Conservation (phyloP, 2,113 vertebrate genomes). For the Ptilorrhoa leucosticta region DNA sequence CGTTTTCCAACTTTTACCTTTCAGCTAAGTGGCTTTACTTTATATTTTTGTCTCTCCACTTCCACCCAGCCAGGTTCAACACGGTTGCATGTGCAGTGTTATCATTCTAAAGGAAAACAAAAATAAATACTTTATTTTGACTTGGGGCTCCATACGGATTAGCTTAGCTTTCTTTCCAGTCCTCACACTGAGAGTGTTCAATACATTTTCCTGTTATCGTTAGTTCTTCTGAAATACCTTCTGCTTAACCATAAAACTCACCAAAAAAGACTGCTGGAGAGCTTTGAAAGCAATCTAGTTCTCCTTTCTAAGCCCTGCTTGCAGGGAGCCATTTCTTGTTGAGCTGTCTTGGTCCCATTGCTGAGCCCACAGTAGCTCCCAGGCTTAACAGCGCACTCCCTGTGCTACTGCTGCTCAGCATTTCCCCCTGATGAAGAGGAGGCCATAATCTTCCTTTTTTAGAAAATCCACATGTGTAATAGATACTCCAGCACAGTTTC, state of each 20-base stretch:
- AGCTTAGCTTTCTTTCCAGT: background rate
- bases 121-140: constrained; percentile 4
- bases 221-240: background rate
- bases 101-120: background rate
- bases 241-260: background rate
- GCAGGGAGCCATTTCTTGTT: background rate
- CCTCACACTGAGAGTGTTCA: background rate
- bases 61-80: background rate
- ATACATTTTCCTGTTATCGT: background rate
- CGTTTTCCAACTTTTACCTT: background rate
- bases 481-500: background rate
- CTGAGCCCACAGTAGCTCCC: background rate
- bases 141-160: background rate
- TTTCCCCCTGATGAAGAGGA: background rate
- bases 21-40: background rate
- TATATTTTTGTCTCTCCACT: background rate
- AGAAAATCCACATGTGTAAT: background rate
- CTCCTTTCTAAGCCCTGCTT: background rate
- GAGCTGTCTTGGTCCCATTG: background rate
- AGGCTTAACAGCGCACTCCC: background rate
- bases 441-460: background rate
- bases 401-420: background rate
- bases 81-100: background rate
- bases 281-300: background rate
- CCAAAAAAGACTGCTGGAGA: background rate